These are phyloP conservation scores for Crotophaga sulcirostris DNA, from an alignment of 2,113 vertebrate species.

Conservation along the genomic window DNA sequence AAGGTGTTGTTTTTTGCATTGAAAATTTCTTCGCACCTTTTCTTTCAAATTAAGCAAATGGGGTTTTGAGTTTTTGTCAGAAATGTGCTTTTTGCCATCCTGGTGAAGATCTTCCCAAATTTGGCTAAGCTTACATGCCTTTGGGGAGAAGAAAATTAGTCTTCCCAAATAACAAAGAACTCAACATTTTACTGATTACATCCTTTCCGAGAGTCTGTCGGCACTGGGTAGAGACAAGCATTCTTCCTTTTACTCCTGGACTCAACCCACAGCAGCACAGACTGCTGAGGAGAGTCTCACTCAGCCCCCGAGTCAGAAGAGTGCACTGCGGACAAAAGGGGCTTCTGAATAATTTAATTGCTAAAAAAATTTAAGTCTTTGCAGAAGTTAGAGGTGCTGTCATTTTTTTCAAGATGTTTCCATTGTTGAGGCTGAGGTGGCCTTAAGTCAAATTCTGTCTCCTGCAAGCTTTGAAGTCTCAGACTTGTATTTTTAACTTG, in stretches of 20 bases:
- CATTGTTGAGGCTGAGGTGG: background rate
- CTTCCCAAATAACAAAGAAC: background rate
- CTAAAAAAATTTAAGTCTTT: background rate
- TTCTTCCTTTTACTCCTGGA: background rate
- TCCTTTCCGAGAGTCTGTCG: background rate
- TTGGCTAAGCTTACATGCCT: background rate
- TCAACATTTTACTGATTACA: background rate
- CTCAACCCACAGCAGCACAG: background rate
- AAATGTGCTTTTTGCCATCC: background rate
- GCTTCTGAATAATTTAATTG: background rate
- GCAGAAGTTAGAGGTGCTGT: background rate
- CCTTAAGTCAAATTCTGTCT: background rate
- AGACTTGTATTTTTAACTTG: background rate
- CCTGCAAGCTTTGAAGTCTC: background rate
- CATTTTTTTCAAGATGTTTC: background rate
- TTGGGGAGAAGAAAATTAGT: background rate
- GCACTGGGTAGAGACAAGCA: background rate
- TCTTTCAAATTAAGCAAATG: background rate
- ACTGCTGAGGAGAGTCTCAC: background rate
- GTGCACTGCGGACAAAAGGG: background rate
- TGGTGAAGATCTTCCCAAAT: background rate
- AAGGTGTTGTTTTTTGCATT: background rate
- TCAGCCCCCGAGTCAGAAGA: background rate
- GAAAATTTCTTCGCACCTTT: background rate
- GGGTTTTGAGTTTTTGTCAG: background rate